Evolutionary conservation across 2,888 invertebrate species (phyloP).

Genomic region (Byasa hedistus): DNA sequence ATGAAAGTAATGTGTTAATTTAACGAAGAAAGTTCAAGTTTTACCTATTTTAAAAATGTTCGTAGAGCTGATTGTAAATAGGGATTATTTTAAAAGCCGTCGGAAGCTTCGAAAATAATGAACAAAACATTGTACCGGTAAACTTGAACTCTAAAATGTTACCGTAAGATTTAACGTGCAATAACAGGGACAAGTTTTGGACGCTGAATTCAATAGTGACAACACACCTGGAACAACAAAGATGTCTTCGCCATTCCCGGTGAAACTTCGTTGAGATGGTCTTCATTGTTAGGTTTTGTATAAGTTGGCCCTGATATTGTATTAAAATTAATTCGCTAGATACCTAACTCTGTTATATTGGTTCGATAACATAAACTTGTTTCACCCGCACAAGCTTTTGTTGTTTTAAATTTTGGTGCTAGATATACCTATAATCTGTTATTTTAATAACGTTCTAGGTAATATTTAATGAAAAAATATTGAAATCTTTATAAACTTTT

Average conservation of each 20-base stretch:
- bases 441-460: neutral
- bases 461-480: neutral
- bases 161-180: neutral
- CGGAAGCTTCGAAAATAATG: conserved; percentile 14
- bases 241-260: conserved; percentile 25
- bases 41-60: conserved; percentile 6
- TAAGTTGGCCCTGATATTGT: conserved; percentile 11
- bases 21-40: neutral
- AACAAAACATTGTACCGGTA: neutral
- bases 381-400: neutral
- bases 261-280: conserved; percentile 15
- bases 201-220: conserved; percentile 20
- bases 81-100: conserved; percentile 18
- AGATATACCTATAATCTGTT: neutral
- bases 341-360: conserved; percentile 2
- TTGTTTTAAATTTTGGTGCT: neutral
- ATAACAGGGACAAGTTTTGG: neutral
- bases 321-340: conserved; percentile 15
- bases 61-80: conserved; percentile 10
- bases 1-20: neutral
- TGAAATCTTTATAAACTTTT: neutral
- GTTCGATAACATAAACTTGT: neutral
- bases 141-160: conserved; percentile 1
- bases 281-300: conserved; percentile 19
- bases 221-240: conserved; percentile 27